Base-by-base conservation (phyloP, 53 echinoderm and acorn worm genomes). In the Patiria pectinifera region DNA sequence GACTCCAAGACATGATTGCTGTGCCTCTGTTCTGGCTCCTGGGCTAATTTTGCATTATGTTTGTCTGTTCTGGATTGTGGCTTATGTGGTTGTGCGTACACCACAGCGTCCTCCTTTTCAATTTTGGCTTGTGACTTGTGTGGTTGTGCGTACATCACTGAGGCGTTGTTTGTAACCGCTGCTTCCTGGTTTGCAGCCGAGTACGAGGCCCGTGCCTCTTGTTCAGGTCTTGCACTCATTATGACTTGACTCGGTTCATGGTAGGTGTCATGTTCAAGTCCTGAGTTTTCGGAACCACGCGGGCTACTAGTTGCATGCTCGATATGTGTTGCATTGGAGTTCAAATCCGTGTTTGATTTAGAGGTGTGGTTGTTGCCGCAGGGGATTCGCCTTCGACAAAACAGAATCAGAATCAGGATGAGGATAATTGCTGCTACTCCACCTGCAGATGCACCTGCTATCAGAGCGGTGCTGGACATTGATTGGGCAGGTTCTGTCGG, bases 1-100 rank as follows among this genome's bases (percentile, higher is more conserved):
- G 80, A 80, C n/a, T 63, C 48, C 21, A 69, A 89, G 18, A 48
- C 80, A 15, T 78, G 78, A 44, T 89, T 89, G 45, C 53, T 62
- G 89, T 78, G 78, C 25, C 62, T 78, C 89, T 78, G 89, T 53
- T 89, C 79, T 15, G 78, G 4, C 9, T 78, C 26, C 10, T 78
- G 11, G 45, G 24, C 45, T 7, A 6, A 6, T 3, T 8, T 12
- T 60, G 60, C 60, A 35, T 35, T 35, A 35, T 35, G 35, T 35
- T 35, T 35, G 60, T 60, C 60, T 12, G 12, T 12, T 11, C 9
- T 8, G 8, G 60, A 8, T 60, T 60, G 60, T 85, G 85, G 1
- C 45, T 85, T 71, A 3, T 89, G 60, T 77, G 80, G 89, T 62
- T 89, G 78, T 43, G 89, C 80, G 79, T 89, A 89, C n/a, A 89